These are phyloP conservation scores for Halcyon malimbica DNA, from an alignment of 2,113 vertebrate genomes.

Conservation along the genomic window DNA sequence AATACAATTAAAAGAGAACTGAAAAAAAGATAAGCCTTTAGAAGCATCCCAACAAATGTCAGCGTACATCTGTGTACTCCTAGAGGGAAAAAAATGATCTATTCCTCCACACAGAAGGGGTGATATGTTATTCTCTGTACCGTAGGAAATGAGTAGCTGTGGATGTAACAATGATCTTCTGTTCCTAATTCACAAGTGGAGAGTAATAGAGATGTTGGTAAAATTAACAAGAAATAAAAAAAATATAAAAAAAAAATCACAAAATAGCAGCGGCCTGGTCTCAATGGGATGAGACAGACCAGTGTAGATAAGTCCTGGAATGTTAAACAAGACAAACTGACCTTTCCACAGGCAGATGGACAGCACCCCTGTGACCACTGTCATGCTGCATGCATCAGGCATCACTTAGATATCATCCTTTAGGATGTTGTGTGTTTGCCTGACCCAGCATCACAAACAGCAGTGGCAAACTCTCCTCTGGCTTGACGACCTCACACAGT, in stretches of 20 bases:
- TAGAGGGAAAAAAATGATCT: background rate
- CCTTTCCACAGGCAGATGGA: background rate
- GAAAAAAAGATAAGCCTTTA: background rate
- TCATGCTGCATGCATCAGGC: background rate
- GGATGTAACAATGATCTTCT: background rate
- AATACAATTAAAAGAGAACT: background rate
- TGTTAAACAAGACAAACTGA: background rate
- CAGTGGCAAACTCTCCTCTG: background rate
- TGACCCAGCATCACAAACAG: background rate
- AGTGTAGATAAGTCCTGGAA: background rate
- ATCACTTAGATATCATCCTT: background rate
- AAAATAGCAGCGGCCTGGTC: background rate
- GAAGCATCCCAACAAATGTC: background rate
- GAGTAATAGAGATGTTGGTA: background rate
- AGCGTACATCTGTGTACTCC: background rate
- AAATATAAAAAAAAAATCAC: background rate
- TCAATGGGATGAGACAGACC: background rate
- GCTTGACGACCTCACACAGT: background rate
- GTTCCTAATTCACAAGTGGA: background rate
- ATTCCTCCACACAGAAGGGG: background rate
- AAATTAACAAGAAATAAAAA: background rate
- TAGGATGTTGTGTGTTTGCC: background rate
- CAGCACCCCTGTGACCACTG: background rate
- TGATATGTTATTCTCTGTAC: background rate
- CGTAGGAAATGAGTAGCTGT: background rate